A percentile compares a stretch with the other conserved stretches of the same genome.
phyloP scores from a whole-genome alignment of 2,797 vertebrate species.

The Gallirallus australis region DNA sequence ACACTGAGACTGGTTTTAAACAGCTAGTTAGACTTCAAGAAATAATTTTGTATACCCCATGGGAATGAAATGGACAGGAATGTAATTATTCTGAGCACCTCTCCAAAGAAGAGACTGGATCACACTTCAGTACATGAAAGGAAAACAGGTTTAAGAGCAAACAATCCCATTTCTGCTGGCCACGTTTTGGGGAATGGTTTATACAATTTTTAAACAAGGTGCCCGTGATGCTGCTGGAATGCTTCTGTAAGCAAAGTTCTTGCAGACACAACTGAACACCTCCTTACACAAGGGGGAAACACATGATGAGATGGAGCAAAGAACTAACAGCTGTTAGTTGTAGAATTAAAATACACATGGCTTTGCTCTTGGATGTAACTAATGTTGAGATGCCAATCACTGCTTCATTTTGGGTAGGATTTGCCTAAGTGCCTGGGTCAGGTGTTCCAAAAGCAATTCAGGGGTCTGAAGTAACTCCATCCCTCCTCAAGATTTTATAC shows the following conservation, averaged over 20 bases:
- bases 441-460: background rate
- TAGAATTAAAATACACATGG: background rate
- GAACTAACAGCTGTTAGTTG: background rate
- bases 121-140: background rate
- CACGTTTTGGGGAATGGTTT: background rate
- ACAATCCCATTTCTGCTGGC: background rate
- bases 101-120: background rate
- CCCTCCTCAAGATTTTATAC: background rate
- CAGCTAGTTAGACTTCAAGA: background rate
- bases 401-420: background rate
- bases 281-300: background rate
- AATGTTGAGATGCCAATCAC: background rate
- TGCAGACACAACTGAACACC: background rate
- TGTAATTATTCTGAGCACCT: background rate
- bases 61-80: background rate
- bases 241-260: background rate
- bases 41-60: background rate
- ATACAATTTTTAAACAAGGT: background rate
- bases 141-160: background rate
- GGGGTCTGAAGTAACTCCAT: background rate
- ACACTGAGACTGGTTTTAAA: background rate
- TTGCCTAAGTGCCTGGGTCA: background rate
- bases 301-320: background rate
- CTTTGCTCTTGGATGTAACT: background rate
- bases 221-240: background rate